Evolutionary conservation across 2,888 invertebrate genomes (phyloP).

Genomic region (Rhodophaea formosa): DNA sequence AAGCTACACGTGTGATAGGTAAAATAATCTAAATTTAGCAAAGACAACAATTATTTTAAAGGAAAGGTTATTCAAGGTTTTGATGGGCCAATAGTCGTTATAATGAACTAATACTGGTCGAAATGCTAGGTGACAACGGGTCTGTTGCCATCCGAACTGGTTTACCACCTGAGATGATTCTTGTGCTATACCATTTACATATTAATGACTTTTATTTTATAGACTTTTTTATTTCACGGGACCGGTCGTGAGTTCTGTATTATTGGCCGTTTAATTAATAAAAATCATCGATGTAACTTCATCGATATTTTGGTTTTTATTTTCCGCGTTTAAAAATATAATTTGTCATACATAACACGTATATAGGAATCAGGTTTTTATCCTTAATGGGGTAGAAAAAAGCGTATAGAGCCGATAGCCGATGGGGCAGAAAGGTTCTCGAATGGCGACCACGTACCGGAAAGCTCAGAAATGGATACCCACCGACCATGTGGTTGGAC

Average conservation of each 20-base stretch:
- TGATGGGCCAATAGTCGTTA: slow-evolving; percentile 44
- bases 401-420: no score
- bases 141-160: slow-evolving; percentile 74
- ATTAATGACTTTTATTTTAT: slow-evolving; percentile 64
- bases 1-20: not conserved
- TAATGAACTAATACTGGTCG: slow-evolving; percentile 43
- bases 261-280: slow-evolving; percentile 41
- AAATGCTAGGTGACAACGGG: slow-evolving; percentile 64
- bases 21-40: not conserved
- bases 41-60: not conserved
- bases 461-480: no score
- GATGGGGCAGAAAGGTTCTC: no score
- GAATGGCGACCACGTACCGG: no score
- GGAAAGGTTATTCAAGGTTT: slow-evolving; percentile 7
- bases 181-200: slow-evolving; percentile 62
- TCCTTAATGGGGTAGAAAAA: no score
- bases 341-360: no score
- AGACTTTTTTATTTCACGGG: slow-evolving; percentile 52
- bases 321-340: slow-evolving; percentile 1
- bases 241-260: slow-evolving; percentile 33
- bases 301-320: not conserved
- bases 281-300: no score
- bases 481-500: no score
- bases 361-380: no score
- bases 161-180: slow-evolving; percentile 73